Evolutionary conservation across 2,888 invertebrate genomes (phyloP), one percentile per base, ranked within the genome.

Genomic region (Sclerodermus sp.): DNA sequence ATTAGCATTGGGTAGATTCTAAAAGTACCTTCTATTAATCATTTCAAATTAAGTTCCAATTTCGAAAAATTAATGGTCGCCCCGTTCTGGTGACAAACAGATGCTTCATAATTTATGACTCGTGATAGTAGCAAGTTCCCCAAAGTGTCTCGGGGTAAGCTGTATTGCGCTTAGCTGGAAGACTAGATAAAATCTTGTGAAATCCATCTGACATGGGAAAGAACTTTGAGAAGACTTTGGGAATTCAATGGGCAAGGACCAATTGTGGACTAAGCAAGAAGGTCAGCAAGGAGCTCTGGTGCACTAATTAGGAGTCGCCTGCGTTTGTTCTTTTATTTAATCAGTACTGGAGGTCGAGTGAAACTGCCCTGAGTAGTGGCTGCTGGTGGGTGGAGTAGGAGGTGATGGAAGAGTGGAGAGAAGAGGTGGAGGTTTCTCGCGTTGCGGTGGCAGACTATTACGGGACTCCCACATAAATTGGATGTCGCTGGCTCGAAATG

Each of bases 391-490:
- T 30, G 39, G 47, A 37, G 44, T 49, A 53, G 55, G 58, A 62
- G 43, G 48, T 46, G 49, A 41, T 29, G 56, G 56, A 55, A 57
- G 55, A 61, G 57, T 46, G 49, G 57, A 54, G 44, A 59, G 50
- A 41, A 46, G 45, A 46, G 57, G 46, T 46, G 60, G 58, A 66
- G 67, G 69, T 69, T 73, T 68, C 67, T 68, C 68, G 67, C 71
- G 68, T 68, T 73, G 68, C 65, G 67, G 72, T 70, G 65, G 68
- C 68, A 69, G 72, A 73, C 76, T 73, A 76, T 76, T 76, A 74
- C 73, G 72, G 67, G 71, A 68, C 70, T 74, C 70, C 70, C 71
- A 72, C 71, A 73, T 76, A 76, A 76, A 76, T 76, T 74, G 74
- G 67, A 68, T 68, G 65, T 61, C 70, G 68, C 70, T 70, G 69